Conservation (phyloP, 2,888 invertebrate genomes). For the Plutella xylostella region DNA sequence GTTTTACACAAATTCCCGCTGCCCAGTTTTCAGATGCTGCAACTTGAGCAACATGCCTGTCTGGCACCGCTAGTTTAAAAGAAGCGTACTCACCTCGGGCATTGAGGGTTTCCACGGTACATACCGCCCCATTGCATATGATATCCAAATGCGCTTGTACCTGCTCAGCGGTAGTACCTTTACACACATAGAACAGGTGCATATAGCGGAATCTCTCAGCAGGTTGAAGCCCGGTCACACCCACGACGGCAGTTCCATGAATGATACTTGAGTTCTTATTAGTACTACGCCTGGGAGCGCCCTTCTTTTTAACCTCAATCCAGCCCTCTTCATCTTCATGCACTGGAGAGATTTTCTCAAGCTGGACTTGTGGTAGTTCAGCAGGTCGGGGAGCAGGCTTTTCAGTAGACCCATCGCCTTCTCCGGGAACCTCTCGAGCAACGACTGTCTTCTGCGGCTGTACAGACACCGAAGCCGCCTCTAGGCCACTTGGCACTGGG, state of each 20-base stretch:
- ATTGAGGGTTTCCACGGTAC: constrained; percentile 10
- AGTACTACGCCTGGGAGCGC: neutral
- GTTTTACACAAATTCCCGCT: constrained; percentile 9
- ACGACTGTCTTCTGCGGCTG: no score
- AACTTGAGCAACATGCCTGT: constrained; percentile 3
- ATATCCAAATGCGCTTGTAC: constrained; percentile 5
- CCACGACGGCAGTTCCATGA: neutral
- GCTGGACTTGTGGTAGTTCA: neutral
- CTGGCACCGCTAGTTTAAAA: constrained; percentile 11
- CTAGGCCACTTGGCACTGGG: no score
- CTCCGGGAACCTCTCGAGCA: no score
- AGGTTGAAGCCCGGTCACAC: neutral
- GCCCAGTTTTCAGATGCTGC: constrained; percentile 8
- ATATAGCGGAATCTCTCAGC: neutral
- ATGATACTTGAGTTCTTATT: neutral
- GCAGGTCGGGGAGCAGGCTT: neutral
- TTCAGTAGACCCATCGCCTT: no score
- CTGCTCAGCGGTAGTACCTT: constrained; percentile 11
- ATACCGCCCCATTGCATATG: constrained; percentile 8
- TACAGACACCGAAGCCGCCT: no score
- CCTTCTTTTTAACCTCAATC: neutral
- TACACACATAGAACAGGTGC: constrained; percentile 9
- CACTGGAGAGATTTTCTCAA: neutral
- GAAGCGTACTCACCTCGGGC: constrained; percentile 8
- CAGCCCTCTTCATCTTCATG: neutral